phyloP scores from a whole-genome alignment of 2,113 vertebrate genomes.

The Saguinus midas region DNA sequence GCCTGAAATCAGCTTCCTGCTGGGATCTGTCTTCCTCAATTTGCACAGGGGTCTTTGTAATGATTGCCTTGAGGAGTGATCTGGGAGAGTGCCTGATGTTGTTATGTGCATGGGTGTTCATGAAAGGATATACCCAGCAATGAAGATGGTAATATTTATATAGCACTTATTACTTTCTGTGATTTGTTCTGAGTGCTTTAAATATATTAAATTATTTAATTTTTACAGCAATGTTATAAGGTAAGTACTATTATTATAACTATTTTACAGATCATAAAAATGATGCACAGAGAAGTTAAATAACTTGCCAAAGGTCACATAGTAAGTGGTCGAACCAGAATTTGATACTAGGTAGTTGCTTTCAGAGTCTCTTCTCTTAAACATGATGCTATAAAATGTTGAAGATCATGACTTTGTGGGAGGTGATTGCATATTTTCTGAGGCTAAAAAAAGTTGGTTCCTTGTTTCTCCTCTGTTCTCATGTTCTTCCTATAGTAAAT shows the following conservation, averaged over 20 bases:
- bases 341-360: conserved; percentile 2
- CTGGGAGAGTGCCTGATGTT: conserved; percentile 19
- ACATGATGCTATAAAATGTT: background rate
- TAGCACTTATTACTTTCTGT: background rate
- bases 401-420: background rate
- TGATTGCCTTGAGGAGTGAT: background rate
- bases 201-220: conserved; percentile 17
- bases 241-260: background rate
- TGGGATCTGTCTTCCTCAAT: conserved; percentile 7
- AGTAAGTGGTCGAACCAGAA: background rate
- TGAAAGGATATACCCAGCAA: background rate
- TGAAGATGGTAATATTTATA: background rate
- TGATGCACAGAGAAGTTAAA: background rate
- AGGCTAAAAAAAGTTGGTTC: background rate
- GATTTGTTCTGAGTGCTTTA: conserved; percentile 4
- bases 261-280: conserved; percentile 4
- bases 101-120: background rate
- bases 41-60: background rate
- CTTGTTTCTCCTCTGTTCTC: background rate
- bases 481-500: background rate
- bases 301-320: background rate
- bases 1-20: conserved; percentile 43
- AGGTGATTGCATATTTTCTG: background rate
- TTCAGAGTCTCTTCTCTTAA: background rate
- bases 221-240: background rate